Base-by-base conservation (phyloP, 2,113 vertebrate species). In the Aegithalos caudatus region DNA sequence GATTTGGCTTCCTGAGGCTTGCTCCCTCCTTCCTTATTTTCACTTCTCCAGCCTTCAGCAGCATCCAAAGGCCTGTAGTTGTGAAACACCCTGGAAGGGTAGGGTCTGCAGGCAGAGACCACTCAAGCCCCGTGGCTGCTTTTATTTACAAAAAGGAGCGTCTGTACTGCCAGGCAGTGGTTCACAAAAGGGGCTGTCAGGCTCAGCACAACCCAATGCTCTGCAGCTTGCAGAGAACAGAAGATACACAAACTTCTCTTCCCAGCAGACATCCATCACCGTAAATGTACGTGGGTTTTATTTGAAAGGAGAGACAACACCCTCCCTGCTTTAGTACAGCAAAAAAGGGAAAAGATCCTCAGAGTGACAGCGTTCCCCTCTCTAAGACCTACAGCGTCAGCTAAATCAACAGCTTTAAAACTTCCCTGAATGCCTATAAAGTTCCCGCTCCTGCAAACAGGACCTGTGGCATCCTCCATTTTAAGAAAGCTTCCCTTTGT, bases 1-100 rank as follows among this genome's bases (percentile, higher is more conserved):
- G 79, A 97, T 83, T 94, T 54, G 89, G 91, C 69, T 95, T 97
- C 94, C 95, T 96, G 96, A 92, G 40, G 58, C 64, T 92, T 1
- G 1, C 79, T 97, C 83, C 88, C 90, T 95, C 60, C 87, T 96
- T 94, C 95, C 94, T 93, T 91, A 64, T 88, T 92, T 95, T 95
- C 24, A 53, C 70, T 95, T 92, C 78, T 91, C 71, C 4, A 6
- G 64, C 48, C 65, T 74, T 40, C 90, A 81, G 79, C 57, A 89
- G 86, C 86, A 92, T 82, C 80, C 77, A 56, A 81, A 91, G 53
- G 62, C 67, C 42, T 6, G 64, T 81, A 42, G 91, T 83, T 85
- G 91, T 61, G 70, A 78, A 86, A 61, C 42, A 47, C 42, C 0
- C 66, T 82, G 76, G 51, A 92, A 91, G 61, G 44, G 45, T 38